Base-by-base conservation (phyloP, 2,888 invertebrate species). In the Geotrupes spiniger region DNA sequence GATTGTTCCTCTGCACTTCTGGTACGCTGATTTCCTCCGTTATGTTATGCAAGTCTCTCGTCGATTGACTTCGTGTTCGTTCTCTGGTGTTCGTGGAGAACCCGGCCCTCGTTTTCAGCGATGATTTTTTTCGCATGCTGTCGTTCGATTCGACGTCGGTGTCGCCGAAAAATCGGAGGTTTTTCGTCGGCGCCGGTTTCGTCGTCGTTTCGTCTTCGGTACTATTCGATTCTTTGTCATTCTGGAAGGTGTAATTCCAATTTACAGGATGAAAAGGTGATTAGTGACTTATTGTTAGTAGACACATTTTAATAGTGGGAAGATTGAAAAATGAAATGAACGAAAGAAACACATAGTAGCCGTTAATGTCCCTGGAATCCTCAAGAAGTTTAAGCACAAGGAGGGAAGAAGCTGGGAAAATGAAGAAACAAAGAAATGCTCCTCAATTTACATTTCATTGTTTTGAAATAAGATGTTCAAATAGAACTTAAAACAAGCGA, bases 121-220 rank as follows among this genome's bases (percentile, higher is more conserved):
- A 55, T 3, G 62, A 57, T 39, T 59, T 59, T 25, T 63, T 60
- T 31, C 66, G 61, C 15, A 76, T 63, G 53, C 81, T 81, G 16
- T 77, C 78, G 65, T 83, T 83, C 8, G 89, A 88, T 62, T 90
- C 89, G 51, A 80, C 77, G 66, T 90, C 89, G 6, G 89, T 89
- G 71, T 90, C 89, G 12, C 89, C 90, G 71, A 90, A 90, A 77
- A 89, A 90, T 40, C 90, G 82, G 8, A 89, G 78, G 73, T 82
- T 89, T 69, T 88, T 89, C 21, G 79, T 77, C 5, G 80, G 79
- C 63, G 76, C 76, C 10, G 66, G 53, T 46, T 76, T 66, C 25
- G 59, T 54, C 5, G 46, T 46, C 11, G 74, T 66, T 46, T 82
- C 81, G 51, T 81, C 80, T 66, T 83, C 82, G 40, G 81, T 78